Evolutionary conservation across 23 tunicate species (phyloP), one percentile per base, ranked within the genome.

Genomic region (Ascidia mentula): DNA sequence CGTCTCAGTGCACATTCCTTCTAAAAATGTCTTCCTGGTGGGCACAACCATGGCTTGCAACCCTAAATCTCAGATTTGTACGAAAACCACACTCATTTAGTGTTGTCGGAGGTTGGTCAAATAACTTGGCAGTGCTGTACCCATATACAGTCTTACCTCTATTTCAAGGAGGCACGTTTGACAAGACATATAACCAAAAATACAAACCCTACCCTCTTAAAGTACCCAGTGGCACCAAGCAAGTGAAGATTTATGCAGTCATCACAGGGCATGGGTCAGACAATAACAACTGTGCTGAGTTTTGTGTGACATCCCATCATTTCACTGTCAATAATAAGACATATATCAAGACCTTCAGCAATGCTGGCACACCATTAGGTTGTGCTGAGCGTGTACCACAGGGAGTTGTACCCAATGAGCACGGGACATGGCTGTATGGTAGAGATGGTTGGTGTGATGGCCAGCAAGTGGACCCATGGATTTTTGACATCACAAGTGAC

Each of bases 371-470:
- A 1, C 89, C 89, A 6, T 33, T 79, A 18, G 89, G 89, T 4
- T 85, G 89, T 85, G 84, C 89, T 46, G 79, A 85, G 8, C 72
- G 79, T 12, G 89, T 85, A 33, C 79, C 83, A 0, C 38, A 85
- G 24, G 89, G 89, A 12, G 89, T 79, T 1, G 89, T 85, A 20
- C 89, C 89, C 6, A 85, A 85, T 39, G 89, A 85, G 59, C 89
- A 85, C 45, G 89, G 89, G 1, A 85, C 89, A n/a, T 85, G 89
- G 89, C 46, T 85, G 84, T 85, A 85, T 72, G 89, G 89, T 46
- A 42, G 89, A 45, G 89, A 79, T 79, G 89, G 89, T 18, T 85
- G 89, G 89, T 85, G 89, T 40, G 89, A 85, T 59, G 89, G 89
- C 32, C 79, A 45, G 72, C 89, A 79, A 37, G 89, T 85, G 18